phyloP scores from a whole-genome alignment of 2,888 invertebrate genomes.

The Sceliomorpha sp. region DNA sequence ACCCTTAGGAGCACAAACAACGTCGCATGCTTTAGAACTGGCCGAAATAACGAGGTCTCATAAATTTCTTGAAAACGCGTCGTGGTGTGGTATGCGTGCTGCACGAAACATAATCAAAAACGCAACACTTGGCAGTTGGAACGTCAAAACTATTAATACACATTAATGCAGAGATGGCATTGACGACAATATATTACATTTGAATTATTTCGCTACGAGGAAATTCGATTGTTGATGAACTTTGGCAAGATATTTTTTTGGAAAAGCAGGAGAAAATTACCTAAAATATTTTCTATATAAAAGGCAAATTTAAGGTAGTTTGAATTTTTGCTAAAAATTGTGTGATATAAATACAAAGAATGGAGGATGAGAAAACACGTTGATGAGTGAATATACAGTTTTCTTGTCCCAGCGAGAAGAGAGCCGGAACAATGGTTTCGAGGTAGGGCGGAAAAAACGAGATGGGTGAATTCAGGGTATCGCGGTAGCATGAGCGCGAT shows the following conservation, averaged over 20 bases:
- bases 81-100: slow-evolving; percentile 13
- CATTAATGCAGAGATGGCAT: too few relatives aligned
- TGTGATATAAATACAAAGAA: neutral
- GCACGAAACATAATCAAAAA: slow-evolving; percentile 22
- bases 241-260: too few relatives aligned
- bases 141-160: slow-evolving; percentile 1
- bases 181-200: too few relatives aligned
- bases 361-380: slow-evolving; percentile 6
- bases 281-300: too few relatives aligned
- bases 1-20: slow-evolving; percentile 23
- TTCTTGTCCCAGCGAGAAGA: slow-evolving; percentile 37
- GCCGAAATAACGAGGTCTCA: slow-evolving; percentile 36
- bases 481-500: slow-evolving; percentile 64
- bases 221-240: too few relatives aligned
- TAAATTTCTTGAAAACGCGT: slow-evolving; percentile 38
- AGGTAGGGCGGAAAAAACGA: slow-evolving; percentile 49
- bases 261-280: too few relatives aligned
- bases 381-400: slow-evolving; percentile 13
- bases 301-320: too few relatives aligned
- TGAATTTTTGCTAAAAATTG: too few relatives aligned
- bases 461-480: slow-evolving; percentile 69
- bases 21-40: slow-evolving; percentile 24
- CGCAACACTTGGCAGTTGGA: slow-evolving; percentile 17
- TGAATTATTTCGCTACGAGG: too few relatives aligned
- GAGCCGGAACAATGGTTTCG: slow-evolving; percentile 46